Base-by-base conservation (phyloP, 2,888 invertebrate genomes). In the Andrena minutula region DNA sequence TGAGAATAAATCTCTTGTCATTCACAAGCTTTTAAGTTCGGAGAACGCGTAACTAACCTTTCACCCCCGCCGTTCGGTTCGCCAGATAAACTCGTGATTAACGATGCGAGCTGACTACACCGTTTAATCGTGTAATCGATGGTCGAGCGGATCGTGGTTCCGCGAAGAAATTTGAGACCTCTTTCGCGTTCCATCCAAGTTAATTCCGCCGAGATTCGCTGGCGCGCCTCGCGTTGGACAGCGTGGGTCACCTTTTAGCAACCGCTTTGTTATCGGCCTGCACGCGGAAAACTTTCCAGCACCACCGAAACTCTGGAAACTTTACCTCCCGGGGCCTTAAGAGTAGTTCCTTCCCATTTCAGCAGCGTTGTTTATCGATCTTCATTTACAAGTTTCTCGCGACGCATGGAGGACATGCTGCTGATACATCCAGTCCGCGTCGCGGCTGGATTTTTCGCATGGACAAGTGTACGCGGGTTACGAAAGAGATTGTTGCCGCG, bases 191-290 rank as follows among this genome's bases (percentile, higher is more conserved):
- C 32, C 10, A 3, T 16, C 8, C 41, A 30, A 60, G 65, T 75
- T 70, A 41, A 56, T 70, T 79, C 51, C 71, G 61, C 70, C 26
- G 49, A 20, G 28, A 28, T 32, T 16, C 30, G 58, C 71, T 12
- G 16, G 41, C 16, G 12, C 26, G 56, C 71, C 58, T 72, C 71
- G 56, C 56, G 16, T 49, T 51, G 56, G 51, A 66, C 53, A 79
- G 30, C 51, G 51, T 23, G n/a, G 66, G 16, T 20, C 51, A 23
- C 58, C 68, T 82, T 66, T 78, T 78, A 86, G 66, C 81, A 71
- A 79, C 73, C 86, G 73, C 64, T 79, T 72, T 75, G 76, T 86
- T 86, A 86, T 86, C 82, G 68, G 74, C 73, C 82, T 84, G 77
- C 66, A 70, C 76, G 47, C 28, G 56, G 10, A 35, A 51, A 68